Base-by-base conservation (phyloP, 2,797 vertebrate genomes). In the Xyrichtys novacula region DNA sequence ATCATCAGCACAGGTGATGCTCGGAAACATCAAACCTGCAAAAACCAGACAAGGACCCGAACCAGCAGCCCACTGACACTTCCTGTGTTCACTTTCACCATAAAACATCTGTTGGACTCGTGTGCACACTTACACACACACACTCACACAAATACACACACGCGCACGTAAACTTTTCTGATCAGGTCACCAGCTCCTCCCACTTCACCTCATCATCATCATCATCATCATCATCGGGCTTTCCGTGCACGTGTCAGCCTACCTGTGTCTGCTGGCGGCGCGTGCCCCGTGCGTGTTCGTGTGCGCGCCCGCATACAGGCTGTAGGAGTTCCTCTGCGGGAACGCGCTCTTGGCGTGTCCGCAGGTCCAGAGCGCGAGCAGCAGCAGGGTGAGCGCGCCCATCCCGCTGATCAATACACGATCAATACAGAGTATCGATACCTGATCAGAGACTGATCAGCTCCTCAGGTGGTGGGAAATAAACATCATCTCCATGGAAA, bases 251-350 rank as follows among this genome's bases (percentile, higher is more conserved):
- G 72, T 83, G 74, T 76, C 80, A 61, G 25, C 50, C 26, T 85
- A 91, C 89, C 88, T 90, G 85, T 91, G 85, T 74, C 88, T 84
- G 73, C 85, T 90, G 66, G 88, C 68, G 0, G 86, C 83, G 55
- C 87, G 85, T 0, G 71, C 52, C 20, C 76, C 84, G 23, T 85
- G 83, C 75, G 79, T 67, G 68, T 85, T 73, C 5, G 78, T 65
- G 72, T 85, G 76, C 7, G 78, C 85, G 34, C 65, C 60, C 7
- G 80, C 6, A 50, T 88, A 91, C 8, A 91, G 66, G 64, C 84
- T 91, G 76, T 90, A 91, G 16, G 88, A 68, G 14, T 76, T 28
- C 28, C 83, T 70, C 54, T 44, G 54, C 73, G 88, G 61, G 85
- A 84, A 84, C 87, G 88, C 77, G 84, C 84, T 74, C 26, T 74